Base-by-base conservation (phyloP, 2,888 invertebrate species). In the Drosophila suboccidentalis region DNA sequence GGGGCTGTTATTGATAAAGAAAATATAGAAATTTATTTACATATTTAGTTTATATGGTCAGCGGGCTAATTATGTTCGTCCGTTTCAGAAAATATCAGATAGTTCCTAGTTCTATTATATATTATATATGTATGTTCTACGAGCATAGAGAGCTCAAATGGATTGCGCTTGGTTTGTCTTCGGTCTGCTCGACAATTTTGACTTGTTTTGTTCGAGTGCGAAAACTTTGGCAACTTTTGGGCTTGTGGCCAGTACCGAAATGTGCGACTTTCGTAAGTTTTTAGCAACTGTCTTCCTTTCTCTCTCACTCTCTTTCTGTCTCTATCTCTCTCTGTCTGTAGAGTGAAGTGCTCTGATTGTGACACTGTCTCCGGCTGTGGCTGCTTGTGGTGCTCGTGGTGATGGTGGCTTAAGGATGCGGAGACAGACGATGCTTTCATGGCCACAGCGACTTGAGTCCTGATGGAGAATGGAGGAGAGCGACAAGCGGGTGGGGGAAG, bases 151-250 rank as follows among this genome's bases (percentile, higher is more conserved):
- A 41, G 32, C 11, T 34, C n/a, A 54, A 46, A 43, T 22, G 58
- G 66, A 76, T 71, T 66, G 41, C 43, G 11, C 38, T 57, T 36
- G 71, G 55, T 71, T 50, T 43, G 32, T 38, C 55, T 65, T 41
- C 59, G 76, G 76, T 71, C 66, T 74, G 71, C 75, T 47, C 57
- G 61, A 66, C 72, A 75, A 76, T 74, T 75, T 64, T 55, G 73
- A 62, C 61, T 62, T 62, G 74, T 61, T 44, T n/a, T 64, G 61
- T 41, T 53, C 32, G 49, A 57, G 39, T 53, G 41, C 44, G 22
- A 22, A 59, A 72, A 72, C 58, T 75, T 75, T 68, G 58, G 39
- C 61, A 75, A 78, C 74, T 75, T 73, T 55, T 72, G 78, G 78
- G 68, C 73, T 75, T 75, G 75, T 72, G 75, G 78, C 78, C 75